Base-by-base conservation (phyloP, 2,113 vertebrate species). In the Oryzias curvinotus region DNA sequence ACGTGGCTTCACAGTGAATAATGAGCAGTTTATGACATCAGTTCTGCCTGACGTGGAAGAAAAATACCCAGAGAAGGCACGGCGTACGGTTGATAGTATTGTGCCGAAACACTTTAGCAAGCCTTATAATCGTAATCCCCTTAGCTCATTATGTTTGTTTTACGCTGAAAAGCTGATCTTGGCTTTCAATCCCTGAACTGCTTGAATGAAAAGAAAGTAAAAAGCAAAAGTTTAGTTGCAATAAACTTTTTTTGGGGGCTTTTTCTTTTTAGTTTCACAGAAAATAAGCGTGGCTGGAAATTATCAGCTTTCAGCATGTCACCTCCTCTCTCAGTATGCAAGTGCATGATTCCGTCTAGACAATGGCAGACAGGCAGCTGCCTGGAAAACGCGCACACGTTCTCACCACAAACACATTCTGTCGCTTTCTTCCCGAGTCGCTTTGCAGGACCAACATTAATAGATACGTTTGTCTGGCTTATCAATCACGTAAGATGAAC, bases 291-390 rank as follows among this genome's bases (percentile, higher is more conserved):
- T 71, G 42, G 67, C 14, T 0, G 71, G 62, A 69, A 83, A 75
- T 85, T 81, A 82, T 81, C 75, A 73, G 83, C 83, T 78, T 75
- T 81, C 63, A 18, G 53, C 64, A 1, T 73, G 77, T 83, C 81
- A 67, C 77, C 71, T 76, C 75, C 65, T 73, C 73, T 82, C 69
- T 88, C 77, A 63, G 83, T 84, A 87, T 88, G 89, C 87, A 81
- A 75, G 30, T 73, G 47, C 87, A 86, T 84, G 83, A 75, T 75
- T 82, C 75, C 52, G 81, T 90, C 85, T 85, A 81, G 85, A 88
- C 85, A 78, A 82, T 76, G 58, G 62, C 10, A 55, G 82, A 80
- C 78, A 80, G 82, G 77, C 85, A 85, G 82, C 85, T 83, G 80
- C 80, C 80, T 86, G 64, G 4, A 21, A 82, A 36, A 12, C 36